phyloP scores from a whole-genome alignment of 1,140 invertebrate genomes.

The Diploscapter pachys region DNA sequence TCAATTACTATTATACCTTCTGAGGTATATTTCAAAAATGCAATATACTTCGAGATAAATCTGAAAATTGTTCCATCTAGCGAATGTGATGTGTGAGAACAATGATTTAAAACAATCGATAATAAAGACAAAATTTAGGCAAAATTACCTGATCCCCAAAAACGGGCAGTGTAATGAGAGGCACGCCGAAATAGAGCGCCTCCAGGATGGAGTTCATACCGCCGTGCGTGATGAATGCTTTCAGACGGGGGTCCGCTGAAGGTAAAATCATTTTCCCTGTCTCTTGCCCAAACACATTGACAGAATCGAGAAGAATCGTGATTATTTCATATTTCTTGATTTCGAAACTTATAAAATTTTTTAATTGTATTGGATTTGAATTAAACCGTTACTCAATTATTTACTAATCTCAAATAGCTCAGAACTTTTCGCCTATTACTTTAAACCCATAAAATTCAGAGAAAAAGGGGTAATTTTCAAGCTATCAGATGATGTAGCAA shows the following conservation, averaged over 20 bases:
- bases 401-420: too few relatives aligned
- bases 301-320: slow-evolving; percentile 48
- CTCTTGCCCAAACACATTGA: slow-evolving; percentile 58
- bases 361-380: too few relatives aligned
- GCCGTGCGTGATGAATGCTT: slow-evolving; percentile 61
- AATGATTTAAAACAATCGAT: not conserved
- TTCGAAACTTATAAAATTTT: too few relatives aligned
- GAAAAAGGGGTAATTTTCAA: not conserved
- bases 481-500: too few relatives aligned
- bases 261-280: not conserved
- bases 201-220: slow-evolving; percentile 62
- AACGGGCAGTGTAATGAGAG: slow-evolving; percentile 63
- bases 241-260: slow-evolving; percentile 52
- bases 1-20: not conserved
- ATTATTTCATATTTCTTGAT: slow-evolving; percentile 44
- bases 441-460: not conserved
- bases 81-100: not conserved
- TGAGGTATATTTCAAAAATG: not conserved
- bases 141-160: slow-evolving; percentile 58
- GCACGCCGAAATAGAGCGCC: slow-evolving; percentile 61
- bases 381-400: too few relatives aligned
- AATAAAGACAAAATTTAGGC: not conserved
- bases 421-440: too few relatives aligned
- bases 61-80: not conserved
- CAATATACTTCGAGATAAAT: not conserved